Evolutionary conservation across 2,113 vertebrate species (phyloP).

Genomic region (Anguilla japonica): DNA sequence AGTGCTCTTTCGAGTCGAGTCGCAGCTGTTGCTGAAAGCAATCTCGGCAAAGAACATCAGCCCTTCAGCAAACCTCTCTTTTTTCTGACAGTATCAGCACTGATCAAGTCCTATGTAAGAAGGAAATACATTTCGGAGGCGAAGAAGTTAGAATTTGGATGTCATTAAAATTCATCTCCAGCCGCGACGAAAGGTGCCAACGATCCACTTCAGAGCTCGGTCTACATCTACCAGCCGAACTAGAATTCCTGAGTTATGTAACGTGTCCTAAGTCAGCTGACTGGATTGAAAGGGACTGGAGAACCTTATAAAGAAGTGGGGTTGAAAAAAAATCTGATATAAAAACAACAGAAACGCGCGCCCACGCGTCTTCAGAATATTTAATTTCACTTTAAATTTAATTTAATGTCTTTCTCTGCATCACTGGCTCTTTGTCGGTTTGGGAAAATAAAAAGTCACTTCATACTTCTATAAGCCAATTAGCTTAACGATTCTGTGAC

Average conservation of each 20-base stretch:
- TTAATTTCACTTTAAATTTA: not conserved
- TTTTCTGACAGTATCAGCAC: not conserved
- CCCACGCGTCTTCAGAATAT: not conserved
- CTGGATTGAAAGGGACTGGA: not conserved
- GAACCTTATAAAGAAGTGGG: not conserved
- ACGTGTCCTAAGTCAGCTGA: not conserved
- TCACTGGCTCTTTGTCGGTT: not conserved
- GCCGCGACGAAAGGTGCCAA: not conserved
- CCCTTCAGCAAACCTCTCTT: not conserved
- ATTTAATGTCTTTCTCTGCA: not conserved
- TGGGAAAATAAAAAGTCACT: too few species aligned
- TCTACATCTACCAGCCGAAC: not conserved
- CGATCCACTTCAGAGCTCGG: not conserved
- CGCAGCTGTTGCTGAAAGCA: not conserved
- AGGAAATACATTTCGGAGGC: not conserved
- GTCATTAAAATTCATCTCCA: not conserved
- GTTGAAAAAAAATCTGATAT: not conserved
- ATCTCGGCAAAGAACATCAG: not conserved
- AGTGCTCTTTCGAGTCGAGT: constrained; percentile 12
- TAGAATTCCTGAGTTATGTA: constrained; percentile 16
- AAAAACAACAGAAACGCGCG: not conserved
- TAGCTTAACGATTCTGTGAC: too few species aligned
- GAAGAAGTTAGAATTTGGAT: constrained; percentile 11
- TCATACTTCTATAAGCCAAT: too few species aligned
- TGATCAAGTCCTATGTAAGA: not conserved